phyloP scores from a whole-genome alignment of 1,140 invertebrate genomes.

The Caenorhabditis remanei region DNA sequence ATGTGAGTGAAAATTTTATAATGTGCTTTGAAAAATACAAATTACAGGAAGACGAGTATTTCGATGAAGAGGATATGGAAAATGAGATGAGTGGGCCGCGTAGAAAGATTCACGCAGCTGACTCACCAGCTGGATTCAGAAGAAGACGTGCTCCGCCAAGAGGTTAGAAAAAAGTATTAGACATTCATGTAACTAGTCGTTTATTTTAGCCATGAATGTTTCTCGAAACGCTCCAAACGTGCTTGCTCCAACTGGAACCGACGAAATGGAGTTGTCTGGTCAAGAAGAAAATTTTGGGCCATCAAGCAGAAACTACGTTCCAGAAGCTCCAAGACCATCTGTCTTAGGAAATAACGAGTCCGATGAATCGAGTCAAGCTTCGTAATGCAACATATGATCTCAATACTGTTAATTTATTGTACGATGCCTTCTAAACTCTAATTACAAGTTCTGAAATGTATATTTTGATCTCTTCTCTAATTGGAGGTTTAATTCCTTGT shows the following conservation, averaged over 20 bases:
- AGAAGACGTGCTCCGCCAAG: constrained; percentile 20
- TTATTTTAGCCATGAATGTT: background rate
- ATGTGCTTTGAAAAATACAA: background rate
- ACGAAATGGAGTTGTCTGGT: constrained; percentile 34
- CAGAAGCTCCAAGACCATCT: constrained; percentile 42
- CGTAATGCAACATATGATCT: background rate
- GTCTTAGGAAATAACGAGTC: background rate
- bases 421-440: background rate
- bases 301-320: background rate
- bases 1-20: background rate
- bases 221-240: background rate
- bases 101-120: constrained; percentile 35
- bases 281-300: background rate
- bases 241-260: constrained; percentile 18
- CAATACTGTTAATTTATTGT: constrained; percentile 8
- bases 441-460: background rate
- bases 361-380: constrained; percentile 41
- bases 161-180: background rate
- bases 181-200: background rate
- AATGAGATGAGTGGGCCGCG: constrained; percentile 40
- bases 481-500: background rate
- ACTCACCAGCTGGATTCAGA: constrained; percentile 35
- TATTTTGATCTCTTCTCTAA: background rate
- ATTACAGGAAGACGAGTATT: constrained; percentile 26
- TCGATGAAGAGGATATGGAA: constrained; percentile 30